Percentiles rank a stretch among this genome's conserved stretches.
These are phyloP conservation scores for Radopholus similis DNA, from an alignment of 1,140 invertebrate genomes.

Conservation along the genomic window DNA sequence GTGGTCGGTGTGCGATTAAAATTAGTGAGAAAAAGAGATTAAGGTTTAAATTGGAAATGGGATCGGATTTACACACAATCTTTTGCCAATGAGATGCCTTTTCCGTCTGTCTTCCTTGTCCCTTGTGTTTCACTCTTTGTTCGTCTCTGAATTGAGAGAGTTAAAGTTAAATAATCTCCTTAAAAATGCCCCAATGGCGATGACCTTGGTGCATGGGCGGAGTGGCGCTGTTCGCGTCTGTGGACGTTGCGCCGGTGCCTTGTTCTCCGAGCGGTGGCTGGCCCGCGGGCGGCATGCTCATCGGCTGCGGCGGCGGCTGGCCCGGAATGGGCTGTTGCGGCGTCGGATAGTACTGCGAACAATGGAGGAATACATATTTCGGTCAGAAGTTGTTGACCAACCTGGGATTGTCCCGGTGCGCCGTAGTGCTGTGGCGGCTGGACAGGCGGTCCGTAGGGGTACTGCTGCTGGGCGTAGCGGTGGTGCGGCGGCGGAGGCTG, in stretches of 20 bases:
- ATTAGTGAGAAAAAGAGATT: no score
- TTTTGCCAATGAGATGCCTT: no score
- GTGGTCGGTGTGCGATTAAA: no score
- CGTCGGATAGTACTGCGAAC: slow-evolving; percentile 24
- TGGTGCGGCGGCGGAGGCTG: not conserved
- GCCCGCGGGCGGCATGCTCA: not conserved
- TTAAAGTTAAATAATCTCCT: no score
- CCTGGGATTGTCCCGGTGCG: slow-evolving; percentile 8
- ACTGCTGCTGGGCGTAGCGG: slow-evolving; percentile 4
- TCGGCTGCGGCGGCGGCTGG: slow-evolving; percentile 8
- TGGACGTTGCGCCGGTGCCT: not conserved
- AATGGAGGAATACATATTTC: not conserved
- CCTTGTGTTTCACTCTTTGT: not conserved
- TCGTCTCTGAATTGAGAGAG: not conserved
- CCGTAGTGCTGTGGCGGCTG: slow-evolving; percentile 27
- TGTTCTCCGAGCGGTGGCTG: not conserved
- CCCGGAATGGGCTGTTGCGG: slow-evolving; percentile 4
- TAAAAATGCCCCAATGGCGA: no score
- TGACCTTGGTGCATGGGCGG: slow-evolving; percentile 22
- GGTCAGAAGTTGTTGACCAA: not conserved
- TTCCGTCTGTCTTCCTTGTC: not conserved
- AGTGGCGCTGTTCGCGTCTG: slow-evolving; percentile 12
- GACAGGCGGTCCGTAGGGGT: not conserved
- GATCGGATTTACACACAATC: no score
- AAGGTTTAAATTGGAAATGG: no score